A percentile compares a stretch with the other conserved stretches of the same genome.
Evolutionary conservation across 2,797 vertebrate genomes (phyloP).

Genomic region (Brachyrhaphis roseni): DNA sequence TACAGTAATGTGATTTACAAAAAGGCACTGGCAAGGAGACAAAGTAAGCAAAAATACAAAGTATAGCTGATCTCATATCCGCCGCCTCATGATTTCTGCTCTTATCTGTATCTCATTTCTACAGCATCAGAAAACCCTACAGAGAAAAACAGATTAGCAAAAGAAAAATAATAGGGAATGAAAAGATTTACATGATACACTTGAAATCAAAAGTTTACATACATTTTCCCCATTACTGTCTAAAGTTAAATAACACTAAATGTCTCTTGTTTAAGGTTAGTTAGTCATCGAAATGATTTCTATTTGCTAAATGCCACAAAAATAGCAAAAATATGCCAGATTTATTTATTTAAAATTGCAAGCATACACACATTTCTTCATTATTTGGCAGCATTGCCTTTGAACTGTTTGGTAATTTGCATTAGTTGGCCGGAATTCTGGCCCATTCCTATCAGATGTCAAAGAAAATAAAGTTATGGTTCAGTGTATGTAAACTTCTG

Average conservation of each 20-base stretch:
- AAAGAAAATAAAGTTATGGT: too few species aligned
- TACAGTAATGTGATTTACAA: slow-evolving; percentile 61
- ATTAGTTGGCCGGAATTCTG: not conserved
- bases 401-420: not conserved
- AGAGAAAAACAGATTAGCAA: not conserved
- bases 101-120: not conserved
- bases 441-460: not conserved
- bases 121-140: not conserved
- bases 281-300: not conserved
- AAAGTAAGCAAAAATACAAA: not conserved
- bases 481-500: not conserved
- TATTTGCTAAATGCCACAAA: not conserved
- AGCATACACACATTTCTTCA: not conserved
- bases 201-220: not conserved
- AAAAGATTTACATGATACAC: not conserved
- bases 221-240: not conserved
- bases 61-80: not conserved
- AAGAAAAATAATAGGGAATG: not conserved
- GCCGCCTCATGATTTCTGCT: not conserved
- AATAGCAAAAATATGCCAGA: not conserved
- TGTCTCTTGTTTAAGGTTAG: too few species aligned
- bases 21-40: slow-evolving; percentile 74
- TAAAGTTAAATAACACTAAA: not conserved
- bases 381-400: too few species aligned
- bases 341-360: not conserved